phyloP scores from a whole-genome alignment of 2,888 invertebrate species.

The Netelia virgata region DNA sequence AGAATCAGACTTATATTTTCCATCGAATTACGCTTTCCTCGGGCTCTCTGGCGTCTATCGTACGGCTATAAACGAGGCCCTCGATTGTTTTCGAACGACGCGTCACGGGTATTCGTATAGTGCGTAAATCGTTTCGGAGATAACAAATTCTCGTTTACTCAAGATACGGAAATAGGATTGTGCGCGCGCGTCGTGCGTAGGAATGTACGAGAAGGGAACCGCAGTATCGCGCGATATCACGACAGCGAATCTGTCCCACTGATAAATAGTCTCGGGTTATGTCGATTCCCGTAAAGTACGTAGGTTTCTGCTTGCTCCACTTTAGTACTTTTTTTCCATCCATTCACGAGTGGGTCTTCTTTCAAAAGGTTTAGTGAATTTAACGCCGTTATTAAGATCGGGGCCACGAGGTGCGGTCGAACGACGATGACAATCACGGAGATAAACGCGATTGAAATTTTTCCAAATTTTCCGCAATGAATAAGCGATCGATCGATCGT shows the following conservation, averaged over 20 bases:
- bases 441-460: too few species aligned
- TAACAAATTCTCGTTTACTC: slow-evolving; percentile 38
- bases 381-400: too few species aligned
- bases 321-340: background rate
- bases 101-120: slow-evolving; percentile 3
- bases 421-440: too few species aligned
- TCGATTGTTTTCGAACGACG: slow-evolving; percentile 30
- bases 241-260: background rate
- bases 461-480: too few species aligned
- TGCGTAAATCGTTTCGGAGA: slow-evolving; percentile 49
- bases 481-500: too few species aligned
- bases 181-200: background rate
- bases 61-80: background rate
- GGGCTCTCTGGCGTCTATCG: background rate
- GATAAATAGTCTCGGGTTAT: background rate
- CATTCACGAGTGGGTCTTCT: too few species aligned
- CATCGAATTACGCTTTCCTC: background rate
- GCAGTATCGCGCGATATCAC: background rate
- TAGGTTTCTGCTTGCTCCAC: background rate
- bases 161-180: slow-evolving; percentile 28
- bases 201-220: background rate
- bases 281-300: background rate
- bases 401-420: too few species aligned
- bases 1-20: background rate
- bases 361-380: too few species aligned